Evolutionary conservation across 2,888 invertebrate species (phyloP), one percentile per base, ranked within the genome.

Genomic region (Phortica okadai): DNA sequence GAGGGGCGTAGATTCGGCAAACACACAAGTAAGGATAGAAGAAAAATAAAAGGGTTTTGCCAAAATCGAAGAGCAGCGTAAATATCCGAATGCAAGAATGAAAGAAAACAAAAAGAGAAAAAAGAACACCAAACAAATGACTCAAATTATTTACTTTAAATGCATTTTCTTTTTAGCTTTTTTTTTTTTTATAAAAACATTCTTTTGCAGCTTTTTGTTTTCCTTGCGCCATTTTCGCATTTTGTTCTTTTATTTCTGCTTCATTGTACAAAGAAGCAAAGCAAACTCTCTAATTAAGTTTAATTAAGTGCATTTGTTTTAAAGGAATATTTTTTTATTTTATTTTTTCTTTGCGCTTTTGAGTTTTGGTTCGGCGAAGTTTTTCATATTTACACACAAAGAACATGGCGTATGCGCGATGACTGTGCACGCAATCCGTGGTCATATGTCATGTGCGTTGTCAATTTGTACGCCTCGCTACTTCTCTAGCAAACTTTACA

Each of bases 91-190:
- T 2, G 8, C 21, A 6, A 11, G 10, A 1, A 54, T 25, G 25
- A 72, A 56, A 54, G 16, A 21, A 70, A 50, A 2, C 25, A 2
- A 50, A 70, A 41, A 50, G 25, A 21, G 11, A 25, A 56, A 21
- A 72, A 8, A n/a, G 25, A 45, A 45, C 8, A n/a, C 6, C 16
- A 33, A 50, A 72, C 70, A 72, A 72, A 72, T 72, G 70, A 72
- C 70, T 10, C 70, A 72, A 72, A 72, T 72, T 25, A 72, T 72
- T 72, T 33, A 72, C 54, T 72, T 72, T 72, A 56, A 56, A 72
- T 72, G 41, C 70, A 56, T 56, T 72, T 33, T n/a, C 33, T 25
- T 62, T n/a, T 25, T 62, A 10, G 7, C 5, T 59, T 16, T 59
- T 8, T 59, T 16, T 54, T 56, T 56, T 56, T 56, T 11, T 11